Evolutionary conservation across 2,797 vertebrate species (phyloP).

Genomic region (Sebastes glaucus): DNA sequence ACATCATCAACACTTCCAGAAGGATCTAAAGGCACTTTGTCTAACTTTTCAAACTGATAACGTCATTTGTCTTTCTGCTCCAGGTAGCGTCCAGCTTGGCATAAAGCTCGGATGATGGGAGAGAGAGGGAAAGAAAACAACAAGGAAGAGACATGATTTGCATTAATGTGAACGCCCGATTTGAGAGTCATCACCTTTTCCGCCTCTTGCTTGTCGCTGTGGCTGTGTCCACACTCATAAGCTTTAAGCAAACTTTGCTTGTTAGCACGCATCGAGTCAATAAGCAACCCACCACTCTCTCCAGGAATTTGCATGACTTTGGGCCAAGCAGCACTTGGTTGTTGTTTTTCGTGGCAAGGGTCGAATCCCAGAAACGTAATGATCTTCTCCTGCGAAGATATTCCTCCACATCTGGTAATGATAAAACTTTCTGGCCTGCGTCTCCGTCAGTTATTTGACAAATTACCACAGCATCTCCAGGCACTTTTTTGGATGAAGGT

Average conservation of each 20-base stretch:
- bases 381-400: slow-evolving; percentile 18
- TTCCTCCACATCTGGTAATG: slow-evolving; percentile 11
- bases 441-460: neutral
- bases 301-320: slow-evolving; percentile 32
- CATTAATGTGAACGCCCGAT: slow-evolving; percentile 13
- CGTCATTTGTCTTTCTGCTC: slow-evolving; percentile 22
- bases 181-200: slow-evolving; percentile 13
- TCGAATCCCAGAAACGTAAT: slow-evolving; percentile 28
- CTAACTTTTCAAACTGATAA: slow-evolving; percentile 63
- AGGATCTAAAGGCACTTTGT: slow-evolving; percentile 59
- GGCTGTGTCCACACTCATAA: slow-evolving; percentile 8
- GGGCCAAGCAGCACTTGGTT: slow-evolving; percentile 29
- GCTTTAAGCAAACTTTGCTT: slow-evolving; percentile 51
- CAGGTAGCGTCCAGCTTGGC: slow-evolving; percentile 9
- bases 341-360: slow-evolving; percentile 19
- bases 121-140: neutral
- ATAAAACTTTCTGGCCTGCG: neutral
- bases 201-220: slow-evolving; percentile 8
- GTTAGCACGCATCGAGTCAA: slow-evolving; percentile 48
- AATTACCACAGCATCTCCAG: neutral
- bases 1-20: slow-evolving; percentile 37
- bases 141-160: neutral
- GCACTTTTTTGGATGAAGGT: neutral
- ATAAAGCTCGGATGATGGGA: neutral
- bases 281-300: slow-evolving; percentile 17